Conservation (phyloP, 2,888 invertebrate genomes). For the Dryococelus australis region DNA sequence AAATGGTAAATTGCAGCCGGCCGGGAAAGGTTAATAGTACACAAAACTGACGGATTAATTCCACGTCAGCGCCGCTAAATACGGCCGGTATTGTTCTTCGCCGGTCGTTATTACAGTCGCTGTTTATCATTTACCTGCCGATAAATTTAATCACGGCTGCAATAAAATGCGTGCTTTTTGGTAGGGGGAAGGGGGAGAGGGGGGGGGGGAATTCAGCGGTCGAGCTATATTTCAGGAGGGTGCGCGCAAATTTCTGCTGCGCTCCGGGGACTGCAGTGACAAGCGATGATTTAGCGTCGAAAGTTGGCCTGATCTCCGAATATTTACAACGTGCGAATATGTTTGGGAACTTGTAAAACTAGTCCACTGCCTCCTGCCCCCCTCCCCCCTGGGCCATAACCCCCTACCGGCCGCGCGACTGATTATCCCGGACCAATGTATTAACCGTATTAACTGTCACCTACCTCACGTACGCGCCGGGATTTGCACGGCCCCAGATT, state of each 20-base stretch:
- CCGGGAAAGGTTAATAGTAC: no score
- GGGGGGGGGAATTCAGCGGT: not conserved
- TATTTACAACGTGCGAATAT: not conserved
- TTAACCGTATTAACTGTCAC: slow-evolving; percentile 2
- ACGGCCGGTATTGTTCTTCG: no score
- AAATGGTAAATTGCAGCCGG: no score
- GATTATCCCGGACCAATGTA: not conserved
- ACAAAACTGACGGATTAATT: no score
- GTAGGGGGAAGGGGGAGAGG: no score
- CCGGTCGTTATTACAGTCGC: not conserved
- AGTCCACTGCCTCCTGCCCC: not conserved
- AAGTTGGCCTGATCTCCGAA: not conserved
- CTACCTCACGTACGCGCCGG: not conserved
- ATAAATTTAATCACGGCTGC: not conserved
- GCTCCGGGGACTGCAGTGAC: not conserved
- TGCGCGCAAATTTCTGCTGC: not conserved
- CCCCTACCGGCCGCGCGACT: no score
- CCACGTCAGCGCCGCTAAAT: no score
- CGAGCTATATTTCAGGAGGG: no score
- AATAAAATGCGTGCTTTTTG: no score
- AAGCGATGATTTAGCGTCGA: not conserved
- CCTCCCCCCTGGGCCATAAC: no score
- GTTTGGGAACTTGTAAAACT: not conserved
- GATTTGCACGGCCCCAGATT: not conserved
- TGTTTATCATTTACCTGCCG: not conserved